phyloP scores from a whole-genome alignment of 1,140 invertebrate species.

The Luehdorfia chinensis region DNA sequence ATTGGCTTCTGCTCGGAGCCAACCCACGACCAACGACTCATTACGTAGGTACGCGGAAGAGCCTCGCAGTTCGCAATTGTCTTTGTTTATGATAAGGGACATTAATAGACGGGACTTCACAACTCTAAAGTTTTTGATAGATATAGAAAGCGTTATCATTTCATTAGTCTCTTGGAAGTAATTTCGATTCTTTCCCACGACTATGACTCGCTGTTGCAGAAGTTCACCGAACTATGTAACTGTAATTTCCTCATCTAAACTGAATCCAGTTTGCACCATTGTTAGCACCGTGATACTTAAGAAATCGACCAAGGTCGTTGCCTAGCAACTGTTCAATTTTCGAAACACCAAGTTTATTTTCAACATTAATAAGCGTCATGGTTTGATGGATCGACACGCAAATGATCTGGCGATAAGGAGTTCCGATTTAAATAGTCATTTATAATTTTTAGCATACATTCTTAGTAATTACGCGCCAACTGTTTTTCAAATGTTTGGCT shows the following conservation, averaged over 20 bases:
- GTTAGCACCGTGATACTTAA: slow-evolving; percentile 27
- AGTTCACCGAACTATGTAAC: slow-evolving; percentile 1
- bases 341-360: slow-evolving; percentile 45
- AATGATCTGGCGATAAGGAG: slow-evolving; percentile 26
- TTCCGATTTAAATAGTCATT: not conserved
- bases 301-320: slow-evolving; percentile 39
- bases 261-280: slow-evolving; percentile 5
- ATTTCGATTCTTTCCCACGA: not conserved
- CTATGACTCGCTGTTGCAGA: not conserved
- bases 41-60: too few species aligned
- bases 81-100: too few species aligned
- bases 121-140: too few species aligned
- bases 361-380: slow-evolving; percentile 37
- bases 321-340: slow-evolving; percentile 31
- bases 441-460: too few species aligned
- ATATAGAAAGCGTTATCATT: too few species aligned
- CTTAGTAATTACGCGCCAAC: too few species aligned
- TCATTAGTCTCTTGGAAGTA: not conserved
- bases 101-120: too few species aligned
- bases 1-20: too few species aligned
- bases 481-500: too few species aligned
- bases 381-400: slow-evolving; percentile 44
- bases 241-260: slow-evolving; percentile 1
- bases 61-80: too few species aligned
- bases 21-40: too few species aligned